These are phyloP conservation scores for Merodon equestris DNA, from an alignment of 2,888 invertebrate genomes.

Conservation along the genomic window DNA sequence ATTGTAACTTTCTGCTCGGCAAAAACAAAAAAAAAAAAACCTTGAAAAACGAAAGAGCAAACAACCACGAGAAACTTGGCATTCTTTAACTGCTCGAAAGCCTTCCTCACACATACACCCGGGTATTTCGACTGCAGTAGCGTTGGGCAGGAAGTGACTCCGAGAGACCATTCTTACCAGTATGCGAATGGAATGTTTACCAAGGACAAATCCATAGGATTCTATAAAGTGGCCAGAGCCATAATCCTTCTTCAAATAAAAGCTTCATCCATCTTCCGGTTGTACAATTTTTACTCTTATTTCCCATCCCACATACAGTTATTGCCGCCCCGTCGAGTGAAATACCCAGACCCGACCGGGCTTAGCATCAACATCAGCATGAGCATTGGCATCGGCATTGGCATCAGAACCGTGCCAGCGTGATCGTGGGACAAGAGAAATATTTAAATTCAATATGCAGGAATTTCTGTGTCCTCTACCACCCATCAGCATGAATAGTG, in stretches of 20 bases:
- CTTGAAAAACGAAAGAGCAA: conserved; percentile 10
- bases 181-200: conserved; percentile 65
- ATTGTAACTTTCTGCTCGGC: conserved; percentile 44
- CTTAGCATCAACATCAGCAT: too few relatives aligned
- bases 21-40: not conserved
- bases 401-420: conserved; percentile 46
- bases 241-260: conserved; percentile 67
- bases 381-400: too few relatives aligned
- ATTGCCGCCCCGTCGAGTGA: not conserved
- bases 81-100: conserved; percentile 39
- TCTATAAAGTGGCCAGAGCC: conserved; percentile 67
- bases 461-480: conserved; percentile 43
- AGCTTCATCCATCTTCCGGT: conserved; percentile 41
- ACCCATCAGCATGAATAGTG: not conserved
- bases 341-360: too few relatives aligned
- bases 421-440: conserved; percentile 63
- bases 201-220: conserved; percentile 66
- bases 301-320: conserved; percentile 11
- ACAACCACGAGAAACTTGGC: conserved; percentile 35
- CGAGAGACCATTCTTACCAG: conserved; percentile 47
- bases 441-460: conserved; percentile 69
- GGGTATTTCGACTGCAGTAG: not conserved
- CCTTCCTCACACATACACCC: not conserved
- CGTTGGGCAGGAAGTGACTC: conserved; percentile 6
- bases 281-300: conserved; percentile 41